phyloP scores from a whole-genome alignment of 2,113 vertebrate genomes.

The Apus apus region DNA sequence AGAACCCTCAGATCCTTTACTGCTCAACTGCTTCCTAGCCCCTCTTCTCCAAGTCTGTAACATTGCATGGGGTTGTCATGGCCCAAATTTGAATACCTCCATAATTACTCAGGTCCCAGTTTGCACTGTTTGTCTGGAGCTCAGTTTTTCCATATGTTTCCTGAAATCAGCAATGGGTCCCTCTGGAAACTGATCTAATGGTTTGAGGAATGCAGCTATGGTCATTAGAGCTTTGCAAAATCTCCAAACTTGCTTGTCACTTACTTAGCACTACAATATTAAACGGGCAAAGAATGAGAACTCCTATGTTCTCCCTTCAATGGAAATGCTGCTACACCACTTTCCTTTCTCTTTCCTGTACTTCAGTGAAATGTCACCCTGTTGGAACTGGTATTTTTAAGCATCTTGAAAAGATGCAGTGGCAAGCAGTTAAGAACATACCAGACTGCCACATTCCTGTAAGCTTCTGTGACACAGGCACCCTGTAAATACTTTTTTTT shows the following conservation, averaged over 20 bases:
- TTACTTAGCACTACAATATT: constrained; percentile 48
- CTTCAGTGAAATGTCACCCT: not conserved
- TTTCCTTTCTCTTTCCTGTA: not conserved
- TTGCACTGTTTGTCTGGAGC: constrained; percentile 1
- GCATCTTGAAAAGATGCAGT: not conserved
- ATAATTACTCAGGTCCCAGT: not conserved
- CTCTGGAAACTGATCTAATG: constrained; percentile 79
- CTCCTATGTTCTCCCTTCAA: not conserved
- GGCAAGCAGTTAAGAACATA: not conserved
- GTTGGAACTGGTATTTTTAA: not conserved
- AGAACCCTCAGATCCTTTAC: no score
- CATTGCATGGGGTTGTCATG: no score
- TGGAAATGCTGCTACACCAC: constrained; percentile 40
- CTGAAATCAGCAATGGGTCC: constrained; percentile 69
- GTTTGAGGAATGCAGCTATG: constrained; percentile 70
- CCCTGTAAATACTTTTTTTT: not conserved
- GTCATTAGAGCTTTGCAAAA: constrained; percentile 69
- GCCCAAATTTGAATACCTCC: not conserved
- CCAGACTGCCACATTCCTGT: not conserved
- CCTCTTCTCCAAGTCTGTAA: no score
- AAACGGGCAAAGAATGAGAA: constrained; percentile 29
- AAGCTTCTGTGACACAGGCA: not conserved
- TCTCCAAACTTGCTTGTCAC: constrained; percentile 38
- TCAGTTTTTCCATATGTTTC: constrained; percentile 75
- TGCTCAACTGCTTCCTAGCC: no score